Evolutionary conservation across 2,888 invertebrate genomes (phyloP), one percentile per base, ranked within the genome.

Genomic region (Rotaria macrura): DNA sequence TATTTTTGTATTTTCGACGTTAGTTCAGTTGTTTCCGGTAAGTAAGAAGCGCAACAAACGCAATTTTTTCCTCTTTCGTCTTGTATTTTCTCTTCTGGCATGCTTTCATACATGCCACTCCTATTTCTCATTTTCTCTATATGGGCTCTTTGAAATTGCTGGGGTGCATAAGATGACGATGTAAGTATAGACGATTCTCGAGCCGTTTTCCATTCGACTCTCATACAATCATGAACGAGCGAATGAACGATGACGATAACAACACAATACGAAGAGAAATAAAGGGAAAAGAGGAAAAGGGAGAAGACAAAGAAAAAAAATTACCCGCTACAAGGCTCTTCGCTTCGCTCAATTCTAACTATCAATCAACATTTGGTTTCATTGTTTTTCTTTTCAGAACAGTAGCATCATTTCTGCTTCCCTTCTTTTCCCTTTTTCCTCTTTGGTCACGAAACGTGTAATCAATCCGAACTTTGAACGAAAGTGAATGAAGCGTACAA

Each of bases 211-310:
- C 34, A 65, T 65, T 65, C 65, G 17, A 34, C 20, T 65, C 65
- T 65, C 34, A 65, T 20, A 65, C 65, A 34, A 34, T 65, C 34
- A 34, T 65, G 34, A 65, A 38, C 17, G 65, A 65, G 34, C 34
- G 65, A 65, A 65, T 65, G 65, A 65, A 65, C 34, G 65, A 65
- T 65, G 65, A 65, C 65, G 65, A 65, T 65, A 65, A 65, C 65
- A 65, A 65, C 65, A 65, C n/a, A 65, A 65, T 34, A 65, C 34
- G 29, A 65, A 65, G 34, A 65, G 29, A 65, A 34, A 65, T 29
- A 23, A 65, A 14, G 29, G 34, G 34, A 34, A 14, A 29, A 29
- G 34, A 65, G 6, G 34, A 38, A 65, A 20, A 14, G 14, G 3
- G 65, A 20, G 29, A 65, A 65, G 34, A 34, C 29, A 34, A 65